A percentile compares a stretch with the other conserved stretches of the same genome.
Conservation (phyloP, 2,888 invertebrate species). For the Prosapia bicincta region DNA sequence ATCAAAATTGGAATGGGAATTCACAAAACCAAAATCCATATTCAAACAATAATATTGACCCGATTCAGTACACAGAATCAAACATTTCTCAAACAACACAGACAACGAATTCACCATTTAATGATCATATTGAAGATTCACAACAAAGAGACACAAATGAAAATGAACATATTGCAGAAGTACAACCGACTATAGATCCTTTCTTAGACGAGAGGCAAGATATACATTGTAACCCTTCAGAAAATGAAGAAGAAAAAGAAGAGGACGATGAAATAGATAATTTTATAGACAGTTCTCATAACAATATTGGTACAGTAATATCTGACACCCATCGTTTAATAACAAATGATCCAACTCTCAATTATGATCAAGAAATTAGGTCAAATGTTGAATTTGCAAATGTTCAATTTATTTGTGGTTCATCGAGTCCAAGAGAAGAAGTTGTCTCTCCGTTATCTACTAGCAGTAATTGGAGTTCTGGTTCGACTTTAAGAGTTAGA, state of each 20-base stretch:
- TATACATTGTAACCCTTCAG: background rate
- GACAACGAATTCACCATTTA: slow-evolving; percentile 14
- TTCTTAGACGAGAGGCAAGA: slow-evolving; percentile 7
- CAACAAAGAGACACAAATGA: slow-evolving; percentile 20
- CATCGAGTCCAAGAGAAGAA: slow-evolving; percentile 9
- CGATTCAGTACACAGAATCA: background rate
- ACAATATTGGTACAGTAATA: slow-evolving; percentile 29
- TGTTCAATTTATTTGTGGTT: slow-evolving; percentile 8
- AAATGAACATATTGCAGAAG: slow-evolving; percentile 16
- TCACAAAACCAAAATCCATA: background rate
- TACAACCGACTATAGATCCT: slow-evolving; percentile 5
- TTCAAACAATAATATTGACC: background rate
- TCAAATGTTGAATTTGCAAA: background rate
- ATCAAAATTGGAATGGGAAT: slow-evolving; percentile 6
- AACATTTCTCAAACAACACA: slow-evolving; percentile 20
- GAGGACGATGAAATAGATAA: slow-evolving; percentile 6
- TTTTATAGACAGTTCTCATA: slow-evolving; percentile 5
- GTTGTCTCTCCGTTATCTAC: slow-evolving; percentile 14
- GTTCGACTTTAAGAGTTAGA: slow-evolving; percentile 16
- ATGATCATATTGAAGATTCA: slow-evolving; percentile 18
- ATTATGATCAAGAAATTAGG: slow-evolving; percentile 19
- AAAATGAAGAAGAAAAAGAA: background rate
- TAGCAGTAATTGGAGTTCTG: slow-evolving; percentile 18
- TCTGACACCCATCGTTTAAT: slow-evolving; percentile 28
- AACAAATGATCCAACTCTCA: slow-evolving; percentile 19